A percentile compares a stretch with the other conserved stretches of the same genome.
Evolutionary conservation across 2,888 invertebrate species (phyloP).

Genomic region (Agrotis ipsilon): DNA sequence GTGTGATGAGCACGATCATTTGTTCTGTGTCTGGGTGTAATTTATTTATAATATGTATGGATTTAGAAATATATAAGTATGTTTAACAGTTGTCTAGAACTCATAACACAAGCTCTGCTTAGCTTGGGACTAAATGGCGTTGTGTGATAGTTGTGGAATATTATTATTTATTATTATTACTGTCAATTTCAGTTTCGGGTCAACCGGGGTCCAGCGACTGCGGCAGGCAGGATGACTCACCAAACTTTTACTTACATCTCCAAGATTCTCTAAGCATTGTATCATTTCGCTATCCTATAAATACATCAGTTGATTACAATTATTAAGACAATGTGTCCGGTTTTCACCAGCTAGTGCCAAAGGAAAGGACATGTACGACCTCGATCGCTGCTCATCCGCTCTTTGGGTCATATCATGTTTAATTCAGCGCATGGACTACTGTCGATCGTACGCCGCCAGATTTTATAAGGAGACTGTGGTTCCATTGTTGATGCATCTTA

Average conservation of each 20-base stretch:
- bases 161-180: too few relatives aligned
- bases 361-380: conserved; percentile 50
- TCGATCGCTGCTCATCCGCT: conserved; percentile 55
- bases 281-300: conserved; percentile 14
- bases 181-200: background rate
- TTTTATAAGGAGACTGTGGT: conserved; percentile 23
- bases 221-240: too few relatives aligned
- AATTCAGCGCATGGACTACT: conserved; percentile 63
- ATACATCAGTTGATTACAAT: conserved; percentile 18
- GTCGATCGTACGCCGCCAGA: conserved; percentile 45
- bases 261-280: background rate
- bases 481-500: conserved; percentile 39
- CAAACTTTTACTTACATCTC: background rate
- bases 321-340: conserved; percentile 54
- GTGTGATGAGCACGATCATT: too few relatives aligned
- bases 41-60: too few relatives aligned
- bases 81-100: too few relatives aligned
- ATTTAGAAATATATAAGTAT: too few relatives aligned
- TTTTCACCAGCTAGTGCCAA: conserved; percentile 64
- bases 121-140: too few relatives aligned
- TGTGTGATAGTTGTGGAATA: too few relatives aligned
- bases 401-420: conserved; percentile 68
- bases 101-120: too few relatives aligned
- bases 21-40: too few relatives aligned
- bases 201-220: background rate